Evolutionary conservation across 1,140 invertebrate genomes (phyloP).

Genomic region (Eurosta solidaginis): DNA sequence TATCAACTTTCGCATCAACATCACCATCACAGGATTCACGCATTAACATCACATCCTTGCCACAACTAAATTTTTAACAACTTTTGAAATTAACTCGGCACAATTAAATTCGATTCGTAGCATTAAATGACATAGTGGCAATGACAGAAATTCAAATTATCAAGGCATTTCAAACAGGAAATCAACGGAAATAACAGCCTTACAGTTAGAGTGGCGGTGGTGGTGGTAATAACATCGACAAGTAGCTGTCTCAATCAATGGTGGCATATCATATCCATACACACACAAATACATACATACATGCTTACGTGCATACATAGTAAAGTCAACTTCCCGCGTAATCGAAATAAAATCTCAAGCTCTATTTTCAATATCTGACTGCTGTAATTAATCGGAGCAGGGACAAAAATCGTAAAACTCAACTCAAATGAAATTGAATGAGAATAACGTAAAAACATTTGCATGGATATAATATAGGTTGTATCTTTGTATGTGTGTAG

Average conservation of each 20-base stretch:
- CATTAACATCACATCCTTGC: too few species aligned
- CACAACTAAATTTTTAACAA: too few species aligned
- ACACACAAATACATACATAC: too few species aligned
- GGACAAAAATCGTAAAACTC: not conserved
- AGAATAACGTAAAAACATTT: not conserved
- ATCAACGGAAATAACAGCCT: not conserved
- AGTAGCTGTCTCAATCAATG: not conserved
- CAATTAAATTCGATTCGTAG: not conserved
- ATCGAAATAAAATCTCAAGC: too few species aligned
- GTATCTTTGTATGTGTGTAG: too few species aligned
- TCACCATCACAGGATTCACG: too few species aligned
- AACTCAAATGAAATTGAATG: not conserved
- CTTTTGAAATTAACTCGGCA: slow-evolving; percentile 1
- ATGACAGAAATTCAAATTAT: not conserved
- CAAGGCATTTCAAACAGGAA: not conserved
- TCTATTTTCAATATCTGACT: too few species aligned
- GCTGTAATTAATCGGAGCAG: not conserved
- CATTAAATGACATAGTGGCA: not conserved
- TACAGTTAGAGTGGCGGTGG: not conserved
- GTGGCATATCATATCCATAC: not conserved
- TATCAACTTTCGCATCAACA: too few species aligned
- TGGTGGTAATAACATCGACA: not conserved
- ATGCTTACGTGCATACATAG: too few species aligned
- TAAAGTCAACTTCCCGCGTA: too few species aligned
- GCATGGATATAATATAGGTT: too few species aligned